These are phyloP conservation scores for Aphrophora alni DNA, from an alignment of 2,888 invertebrate species.

Conservation along the genomic window DNA sequence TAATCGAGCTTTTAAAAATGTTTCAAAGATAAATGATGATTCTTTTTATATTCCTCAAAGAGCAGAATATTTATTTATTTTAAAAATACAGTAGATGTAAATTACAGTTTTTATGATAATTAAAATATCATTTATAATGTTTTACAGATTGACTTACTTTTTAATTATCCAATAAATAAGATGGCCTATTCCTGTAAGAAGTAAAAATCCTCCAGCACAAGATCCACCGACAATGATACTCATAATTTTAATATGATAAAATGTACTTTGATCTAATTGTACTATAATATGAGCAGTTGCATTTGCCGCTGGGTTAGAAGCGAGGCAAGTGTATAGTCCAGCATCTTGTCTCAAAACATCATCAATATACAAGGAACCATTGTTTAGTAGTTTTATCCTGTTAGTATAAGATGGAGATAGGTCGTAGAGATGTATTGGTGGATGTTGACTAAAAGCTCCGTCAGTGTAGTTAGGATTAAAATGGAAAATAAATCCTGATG, in stretches of 20 bases:
- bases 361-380: slow-evolving; percentile 79
- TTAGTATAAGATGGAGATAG: slow-evolving; percentile 54
- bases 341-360: slow-evolving; percentile 79
- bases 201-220: slow-evolving; percentile 79
- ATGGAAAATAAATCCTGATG: slow-evolving; percentile 54
- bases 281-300: slow-evolving; percentile 75
- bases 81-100: too few species aligned
- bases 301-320: slow-evolving; percentile 83
- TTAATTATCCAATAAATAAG: slow-evolving; percentile 72
- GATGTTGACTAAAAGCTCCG: slow-evolving; percentile 66
- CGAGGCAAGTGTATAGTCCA: slow-evolving; percentile 85
- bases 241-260: slow-evolving; percentile 81
- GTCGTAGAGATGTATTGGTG: slow-evolving; percentile 65
- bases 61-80: too few species aligned
- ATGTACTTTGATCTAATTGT: slow-evolving; percentile 84
- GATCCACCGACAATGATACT: slow-evolving; percentile 83
- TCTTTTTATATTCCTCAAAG: too few species aligned
- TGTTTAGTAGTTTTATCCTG: slow-evolving; percentile 64
- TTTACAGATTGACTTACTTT: slow-evolving; percentile 68
- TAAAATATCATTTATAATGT: too few species aligned
- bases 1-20: too few species aligned
- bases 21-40: too few species aligned
- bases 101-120: too few species aligned
- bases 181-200: slow-evolving; percentile 80
- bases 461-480: slow-evolving; percentile 17